Evolutionary conservation across 2,113 vertebrate species (phyloP).

Genomic region (Equus przewalskii): DNA sequence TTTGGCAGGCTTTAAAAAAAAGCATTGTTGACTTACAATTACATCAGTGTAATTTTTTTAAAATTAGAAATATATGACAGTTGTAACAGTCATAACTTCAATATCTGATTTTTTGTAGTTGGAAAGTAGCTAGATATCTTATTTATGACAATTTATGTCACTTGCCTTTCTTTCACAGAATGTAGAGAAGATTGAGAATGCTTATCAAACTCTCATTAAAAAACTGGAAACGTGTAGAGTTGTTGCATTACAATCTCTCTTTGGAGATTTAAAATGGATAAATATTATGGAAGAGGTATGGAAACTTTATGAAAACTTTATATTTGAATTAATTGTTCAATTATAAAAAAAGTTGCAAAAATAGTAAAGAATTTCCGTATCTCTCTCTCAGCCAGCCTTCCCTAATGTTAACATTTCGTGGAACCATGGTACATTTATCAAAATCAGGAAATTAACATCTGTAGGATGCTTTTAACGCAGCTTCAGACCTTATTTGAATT

Average conservation of each 20-base stretch:
- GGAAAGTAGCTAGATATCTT: neutral
- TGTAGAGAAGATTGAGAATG: neutral
- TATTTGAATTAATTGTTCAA: slow-evolving; percentile 1
- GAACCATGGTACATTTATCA: neutral
- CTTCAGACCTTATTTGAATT: neutral
- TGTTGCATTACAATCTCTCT: neutral
- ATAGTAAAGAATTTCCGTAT: neutral
- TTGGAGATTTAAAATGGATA: slow-evolving; percentile 57
- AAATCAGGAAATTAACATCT: neutral
- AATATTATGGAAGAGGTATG: slow-evolving; percentile 71
- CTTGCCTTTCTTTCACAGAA: slow-evolving; percentile 56
- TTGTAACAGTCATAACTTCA: neutral
- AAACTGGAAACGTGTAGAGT: neutral
- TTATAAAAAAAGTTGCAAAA: neutral
- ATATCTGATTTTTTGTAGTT: slow-evolving; percentile 4
- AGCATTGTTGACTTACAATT: neutral
- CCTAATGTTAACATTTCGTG: neutral
- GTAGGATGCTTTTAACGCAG: neutral
- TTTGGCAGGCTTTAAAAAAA: neutral
- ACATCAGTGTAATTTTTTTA: neutral
- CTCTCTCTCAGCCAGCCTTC: neutral
- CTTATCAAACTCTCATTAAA: slow-evolving; percentile 40
- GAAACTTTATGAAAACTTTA: neutral
- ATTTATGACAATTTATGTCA: neutral
- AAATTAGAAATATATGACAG: neutral